Base-by-base conservation (phyloP, 53 echinoderm and acorn worm genomes). In the Glandiceps talaboti region DNA sequence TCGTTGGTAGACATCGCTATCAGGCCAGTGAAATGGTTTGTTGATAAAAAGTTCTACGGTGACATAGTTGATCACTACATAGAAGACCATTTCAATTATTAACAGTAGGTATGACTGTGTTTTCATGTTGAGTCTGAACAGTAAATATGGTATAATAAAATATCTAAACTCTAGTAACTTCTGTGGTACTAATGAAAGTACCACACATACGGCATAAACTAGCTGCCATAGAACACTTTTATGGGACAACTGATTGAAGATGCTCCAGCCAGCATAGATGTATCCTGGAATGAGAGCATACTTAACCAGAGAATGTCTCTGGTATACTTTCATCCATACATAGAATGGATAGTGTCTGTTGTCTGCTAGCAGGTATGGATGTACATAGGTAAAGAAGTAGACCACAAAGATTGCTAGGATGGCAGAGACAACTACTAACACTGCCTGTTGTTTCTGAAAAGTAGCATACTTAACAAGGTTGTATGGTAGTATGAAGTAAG, bases 331-430 rank as follows among this genome's bases (percentile, higher is more conserved):
- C 32, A 87, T 89, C 97, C 97, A 97, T 75, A 97, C 79, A 45
- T 93, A 93, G 79, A 93, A 97, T 27, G 90, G 88, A 74, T 94
- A 88, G 74, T 97, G 97, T 27, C 97, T 84, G 82, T 97, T 97
- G 81, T 97, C 97, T 0, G 97, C 93, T 30, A 97, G 82, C 25
- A 97, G 89, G 79, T 91, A 97, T 25, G 89, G 83, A 77, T 97
- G 97, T 29, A 91, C 93, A 73, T 87, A 93, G 25, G 93, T 93
- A 28, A 91, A 89, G 32, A 83, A 81, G 82, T 86, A 82, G 31
- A 97, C 86, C 28, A 82, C 75, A 30, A 85, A 75, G 27, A 84
- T 28, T 76, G 88, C 86, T 25, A 93, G 32, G 14, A 76, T 84
- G 64, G 82, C 20, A 14, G 89, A 30, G 31, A 80, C 72, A 26